A percentile compares a stretch with the other conserved stretches of the same genome.
Conservation (phyloP, 2,113 vertebrate genomes). For the Cygnus atratus region DNA sequence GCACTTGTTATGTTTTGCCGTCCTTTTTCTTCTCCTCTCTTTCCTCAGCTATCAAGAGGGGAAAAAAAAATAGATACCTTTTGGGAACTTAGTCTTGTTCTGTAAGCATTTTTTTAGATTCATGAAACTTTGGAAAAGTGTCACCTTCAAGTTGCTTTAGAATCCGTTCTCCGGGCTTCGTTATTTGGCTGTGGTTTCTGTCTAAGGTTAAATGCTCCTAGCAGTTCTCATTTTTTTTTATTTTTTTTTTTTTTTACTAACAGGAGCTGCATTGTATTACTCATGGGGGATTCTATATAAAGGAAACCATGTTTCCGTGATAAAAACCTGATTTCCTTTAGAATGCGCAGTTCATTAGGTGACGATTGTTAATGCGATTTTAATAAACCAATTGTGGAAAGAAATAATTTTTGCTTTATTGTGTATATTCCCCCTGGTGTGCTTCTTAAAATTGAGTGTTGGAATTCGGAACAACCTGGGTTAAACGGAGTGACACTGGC, state of each 20-base stretch:
- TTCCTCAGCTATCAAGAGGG: not conserved
- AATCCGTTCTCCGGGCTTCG: not conserved
- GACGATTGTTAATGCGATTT: conserved; percentile 52
- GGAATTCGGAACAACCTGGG: not conserved
- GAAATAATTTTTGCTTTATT: conserved; percentile 33
- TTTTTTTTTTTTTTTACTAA: not conserved
- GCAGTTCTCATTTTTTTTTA: not conserved
- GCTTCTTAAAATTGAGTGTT: not conserved
- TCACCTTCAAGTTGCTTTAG: not conserved
- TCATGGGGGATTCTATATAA: conserved; percentile 35
- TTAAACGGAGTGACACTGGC: not conserved
- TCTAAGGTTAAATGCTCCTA: not conserved
- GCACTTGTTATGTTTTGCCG: not conserved
- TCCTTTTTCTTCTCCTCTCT: not conserved
- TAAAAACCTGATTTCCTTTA: conserved; percentile 58
- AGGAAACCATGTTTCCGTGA: conserved; percentile 33
- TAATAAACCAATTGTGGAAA: conserved; percentile 40
- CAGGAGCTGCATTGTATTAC: conserved; percentile 47
- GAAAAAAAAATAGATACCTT: not conserved
- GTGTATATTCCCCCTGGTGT: conserved; percentile 27
- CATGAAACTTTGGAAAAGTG: not conserved
- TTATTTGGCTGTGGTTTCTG: not conserved
- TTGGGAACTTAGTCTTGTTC: not conserved
- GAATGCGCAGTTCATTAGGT: conserved; percentile 42
- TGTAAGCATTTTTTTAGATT: not conserved